Evolutionary conservation across 2,797 vertebrate species (phyloP).

Genomic region (Pantherophis alleghaniensis): DNA sequence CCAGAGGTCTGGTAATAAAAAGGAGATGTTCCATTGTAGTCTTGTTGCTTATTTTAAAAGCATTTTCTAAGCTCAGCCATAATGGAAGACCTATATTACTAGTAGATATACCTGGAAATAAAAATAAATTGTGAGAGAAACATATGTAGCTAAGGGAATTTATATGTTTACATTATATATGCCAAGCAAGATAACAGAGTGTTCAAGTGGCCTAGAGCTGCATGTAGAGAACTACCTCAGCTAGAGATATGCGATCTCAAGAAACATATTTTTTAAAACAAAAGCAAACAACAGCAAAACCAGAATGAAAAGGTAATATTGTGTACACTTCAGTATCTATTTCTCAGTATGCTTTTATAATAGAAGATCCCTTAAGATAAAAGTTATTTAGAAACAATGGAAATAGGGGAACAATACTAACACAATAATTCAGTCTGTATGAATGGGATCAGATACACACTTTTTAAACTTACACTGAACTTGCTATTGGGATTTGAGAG

Average conservation of each 20-base stretch:
- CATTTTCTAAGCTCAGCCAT: neutral
- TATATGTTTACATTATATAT: neutral
- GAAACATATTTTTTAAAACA: neutral
- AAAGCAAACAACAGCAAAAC: neutral
- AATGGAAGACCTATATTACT: neutral
- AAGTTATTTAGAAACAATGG: neutral
- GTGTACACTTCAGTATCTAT: neutral
- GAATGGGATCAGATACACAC: neutral
- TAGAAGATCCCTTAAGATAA: neutral
- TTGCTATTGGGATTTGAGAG: neutral
- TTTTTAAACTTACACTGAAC: neutral
- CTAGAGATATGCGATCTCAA: neutral
- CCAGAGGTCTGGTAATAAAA: neutral
- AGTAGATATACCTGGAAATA: neutral
- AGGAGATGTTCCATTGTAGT: neutral
- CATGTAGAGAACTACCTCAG: neutral
- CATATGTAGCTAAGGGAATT: neutral
- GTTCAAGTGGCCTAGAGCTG: neutral
- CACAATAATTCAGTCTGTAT: neutral
- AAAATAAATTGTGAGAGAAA: neutral
- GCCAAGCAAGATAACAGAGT: neutral
- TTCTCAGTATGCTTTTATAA: neutral
- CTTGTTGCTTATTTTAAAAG: neutral
- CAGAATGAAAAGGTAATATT: neutral
- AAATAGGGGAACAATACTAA: neutral